These are phyloP conservation scores for Agrochola macilenta DNA, from an alignment of 2,888 invertebrate genomes.

Conservation along the genomic window DNA sequence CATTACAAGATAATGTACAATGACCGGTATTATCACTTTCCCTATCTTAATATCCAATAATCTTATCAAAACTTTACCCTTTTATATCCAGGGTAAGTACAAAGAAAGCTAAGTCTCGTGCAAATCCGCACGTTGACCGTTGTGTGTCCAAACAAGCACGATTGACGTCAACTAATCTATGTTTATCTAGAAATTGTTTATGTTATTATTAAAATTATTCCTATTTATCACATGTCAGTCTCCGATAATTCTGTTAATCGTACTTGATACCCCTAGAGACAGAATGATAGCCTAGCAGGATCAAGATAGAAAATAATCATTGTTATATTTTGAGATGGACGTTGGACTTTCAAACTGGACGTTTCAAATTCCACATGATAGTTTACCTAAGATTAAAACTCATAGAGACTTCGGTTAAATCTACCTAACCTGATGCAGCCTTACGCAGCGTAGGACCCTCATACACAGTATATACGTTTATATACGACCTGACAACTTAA, in stretches of 20 bases:
- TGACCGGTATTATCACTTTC: slow-evolving; percentile 2
- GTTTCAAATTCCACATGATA: slow-evolving; percentile 1
- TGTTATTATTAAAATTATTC: slow-evolving; percentile 51
- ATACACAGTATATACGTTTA: no score
- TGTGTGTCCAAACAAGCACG: slow-evolving; percentile 23
- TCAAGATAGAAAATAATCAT: slow-evolving; percentile 19
- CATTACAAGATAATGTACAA: slow-evolving; percentile 5
- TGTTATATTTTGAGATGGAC: neutral
- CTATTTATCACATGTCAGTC: slow-evolving; percentile 38
- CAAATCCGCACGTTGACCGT: slow-evolving; percentile 20
- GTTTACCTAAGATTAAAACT: slow-evolving; percentile 6
- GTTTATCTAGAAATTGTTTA: slow-evolving; percentile 56
- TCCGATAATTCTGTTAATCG: slow-evolving; percentile 43
- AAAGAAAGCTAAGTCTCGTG: slow-evolving; percentile 22
- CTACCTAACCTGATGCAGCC: neutral
- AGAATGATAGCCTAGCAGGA: slow-evolving; percentile 20
- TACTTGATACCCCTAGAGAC: slow-evolving; percentile 27
- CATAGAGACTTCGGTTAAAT: neutral
- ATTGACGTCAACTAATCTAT: slow-evolving; percentile 60
- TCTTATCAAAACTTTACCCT: slow-evolving; percentile 38
- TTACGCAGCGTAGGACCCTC: neutral
- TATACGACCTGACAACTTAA: no score
- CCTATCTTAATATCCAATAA: slow-evolving; percentile 27
- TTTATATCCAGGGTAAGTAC: slow-evolving; percentile 1
- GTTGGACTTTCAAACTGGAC: neutral